These are phyloP conservation scores for Myocastor coypus DNA, from an alignment of 2,113 vertebrate species.

Conservation along the genomic window DNA sequence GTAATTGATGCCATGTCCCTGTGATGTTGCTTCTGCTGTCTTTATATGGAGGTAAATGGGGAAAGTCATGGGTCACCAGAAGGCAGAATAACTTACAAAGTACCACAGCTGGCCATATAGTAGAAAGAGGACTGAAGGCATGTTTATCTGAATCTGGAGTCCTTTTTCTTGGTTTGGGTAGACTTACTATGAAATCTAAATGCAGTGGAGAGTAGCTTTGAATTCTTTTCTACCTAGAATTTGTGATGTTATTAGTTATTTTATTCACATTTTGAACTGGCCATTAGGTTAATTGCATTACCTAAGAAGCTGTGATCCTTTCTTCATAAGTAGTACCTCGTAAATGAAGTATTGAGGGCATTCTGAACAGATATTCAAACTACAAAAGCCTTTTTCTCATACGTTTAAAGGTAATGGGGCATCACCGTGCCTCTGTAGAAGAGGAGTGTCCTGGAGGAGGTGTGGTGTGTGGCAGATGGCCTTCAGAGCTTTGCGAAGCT, in stretches of 20 bases:
- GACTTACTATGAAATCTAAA: constrained; percentile 19
- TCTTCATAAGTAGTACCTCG: background rate
- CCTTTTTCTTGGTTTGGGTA: background rate
- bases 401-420: background rate
- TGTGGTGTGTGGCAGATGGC: background rate
- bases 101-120: background rate
- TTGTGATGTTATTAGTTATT: background rate
- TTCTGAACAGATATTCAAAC: background rate
- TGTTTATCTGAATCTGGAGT: background rate
- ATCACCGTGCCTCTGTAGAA: background rate
- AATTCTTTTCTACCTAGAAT: background rate
- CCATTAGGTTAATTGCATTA: constrained; percentile 4
- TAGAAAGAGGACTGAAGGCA: background rate
- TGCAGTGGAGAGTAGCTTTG: background rate
- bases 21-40: background rate
- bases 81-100: background rate
- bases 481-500: constrained; percentile 29
- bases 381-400: constrained; percentile 21
- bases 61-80: background rate
- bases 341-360: background rate
- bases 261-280: constrained; percentile 11
- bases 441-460: background rate
- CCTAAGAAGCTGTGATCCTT: background rate
- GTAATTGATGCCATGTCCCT: background rate
- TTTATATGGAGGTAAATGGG: background rate